Percentiles rank a stretch among this genome's conserved stretches.
Evolutionary conservation across 2,113 vertebrate species (phyloP).

Genomic region (Alligator sinensis): DNA sequence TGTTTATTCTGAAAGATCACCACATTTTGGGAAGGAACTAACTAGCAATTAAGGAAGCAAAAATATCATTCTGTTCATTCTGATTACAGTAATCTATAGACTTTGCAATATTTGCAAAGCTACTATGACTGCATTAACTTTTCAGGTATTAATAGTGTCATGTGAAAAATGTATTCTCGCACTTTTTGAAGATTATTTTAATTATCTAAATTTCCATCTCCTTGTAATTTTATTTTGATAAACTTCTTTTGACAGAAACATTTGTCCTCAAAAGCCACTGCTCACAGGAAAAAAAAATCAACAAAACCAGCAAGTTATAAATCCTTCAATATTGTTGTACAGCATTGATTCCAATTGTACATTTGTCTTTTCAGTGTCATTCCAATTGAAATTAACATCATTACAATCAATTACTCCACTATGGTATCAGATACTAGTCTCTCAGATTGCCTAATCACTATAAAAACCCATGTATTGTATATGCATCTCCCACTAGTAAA

Average conservation of each 20-base stretch:
- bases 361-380: slow-evolving; percentile 47
- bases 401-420: slow-evolving; percentile 21
- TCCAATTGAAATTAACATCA: slow-evolving; percentile 56
- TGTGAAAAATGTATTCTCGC: neutral
- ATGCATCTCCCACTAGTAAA: slow-evolving; percentile 3
- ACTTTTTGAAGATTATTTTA: slow-evolving; percentile 11
- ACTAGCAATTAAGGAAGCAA: neutral
- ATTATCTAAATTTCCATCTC: neutral
- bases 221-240: slow-evolving; percentile 37
- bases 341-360: slow-evolving; percentile 45
- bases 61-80: neutral
- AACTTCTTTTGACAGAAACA: slow-evolving; percentile 9
- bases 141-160: neutral
- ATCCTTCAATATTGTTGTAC: slow-evolving; percentile 15
- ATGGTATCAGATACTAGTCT: slow-evolving; percentile 41
- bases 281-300: slow-evolving; percentile 53
- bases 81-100: neutral
- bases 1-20: neutral
- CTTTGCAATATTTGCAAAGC: neutral
- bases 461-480: neutral
- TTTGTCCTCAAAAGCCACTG: neutral
- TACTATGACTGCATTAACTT: neutral
- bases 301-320: neutral
- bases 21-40: neutral
- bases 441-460: neutral